Percentiles rank a stretch among this genome's conserved stretches.
phyloP scores from a whole-genome alignment of 2,113 vertebrate genomes.

The Heliornis fulica region DNA sequence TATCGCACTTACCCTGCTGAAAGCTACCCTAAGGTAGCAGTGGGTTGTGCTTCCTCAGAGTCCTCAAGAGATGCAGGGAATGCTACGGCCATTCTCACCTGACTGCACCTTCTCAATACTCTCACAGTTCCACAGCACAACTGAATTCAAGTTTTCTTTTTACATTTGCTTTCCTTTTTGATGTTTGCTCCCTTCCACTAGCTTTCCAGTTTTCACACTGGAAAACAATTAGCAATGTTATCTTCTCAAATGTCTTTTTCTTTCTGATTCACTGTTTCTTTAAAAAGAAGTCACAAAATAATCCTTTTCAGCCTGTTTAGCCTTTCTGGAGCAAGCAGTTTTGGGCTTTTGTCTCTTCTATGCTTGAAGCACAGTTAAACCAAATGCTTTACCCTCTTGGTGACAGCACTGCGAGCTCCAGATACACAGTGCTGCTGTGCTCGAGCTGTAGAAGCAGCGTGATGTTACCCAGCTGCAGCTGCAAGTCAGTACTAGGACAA shows the following conservation, averaged over 20 bases:
- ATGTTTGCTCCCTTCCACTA: neutral
- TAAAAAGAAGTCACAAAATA: conserved; percentile 17
- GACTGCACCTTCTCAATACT: neutral
- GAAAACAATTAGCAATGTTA: neutral
- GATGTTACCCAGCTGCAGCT: conserved; percentile 65
- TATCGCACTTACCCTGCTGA: neutral
- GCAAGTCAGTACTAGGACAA: conserved; percentile 54
- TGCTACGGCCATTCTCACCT: neutral
- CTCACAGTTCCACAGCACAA: neutral
- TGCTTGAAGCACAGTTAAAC: conserved; percentile 7
- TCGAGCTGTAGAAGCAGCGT: conserved; percentile 1
- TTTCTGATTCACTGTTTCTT: neutral
- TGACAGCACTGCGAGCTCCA: conserved; percentile 30
- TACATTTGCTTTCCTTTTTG: neutral
- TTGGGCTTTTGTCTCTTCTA: conserved; percentile 47
- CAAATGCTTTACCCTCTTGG: conserved; percentile 1
- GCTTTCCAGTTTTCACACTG: neutral
- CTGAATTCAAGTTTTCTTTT: neutral
- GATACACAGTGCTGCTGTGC: conserved; percentile 52
- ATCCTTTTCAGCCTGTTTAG: conserved; percentile 8
- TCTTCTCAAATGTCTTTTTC: neutral
- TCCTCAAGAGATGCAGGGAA: neutral
- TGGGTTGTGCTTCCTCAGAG: neutral
- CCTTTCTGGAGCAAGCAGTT: neutral
- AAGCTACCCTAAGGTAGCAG: neutral